phyloP scores from a whole-genome alignment of 1,140 invertebrate genomes.

The Drosophila orosa region DNA sequence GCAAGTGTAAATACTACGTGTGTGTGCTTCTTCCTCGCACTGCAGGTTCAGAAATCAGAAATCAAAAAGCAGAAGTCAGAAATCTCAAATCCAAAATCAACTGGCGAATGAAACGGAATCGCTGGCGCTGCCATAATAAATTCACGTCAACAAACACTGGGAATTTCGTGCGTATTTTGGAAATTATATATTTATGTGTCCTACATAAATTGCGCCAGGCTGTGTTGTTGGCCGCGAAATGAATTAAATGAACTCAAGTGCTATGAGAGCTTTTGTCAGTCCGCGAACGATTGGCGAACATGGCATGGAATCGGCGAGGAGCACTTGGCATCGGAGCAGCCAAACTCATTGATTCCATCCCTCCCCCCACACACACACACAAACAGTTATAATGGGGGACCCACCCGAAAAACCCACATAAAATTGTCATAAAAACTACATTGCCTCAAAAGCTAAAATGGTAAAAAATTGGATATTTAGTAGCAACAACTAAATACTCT shows the following conservation, averaged over 20 bases:
- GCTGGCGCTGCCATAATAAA: slow-evolving; percentile 29
- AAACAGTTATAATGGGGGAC: neutral
- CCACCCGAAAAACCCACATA: neutral
- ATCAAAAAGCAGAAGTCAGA: neutral
- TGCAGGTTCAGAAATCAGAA: slow-evolving; percentile 22
- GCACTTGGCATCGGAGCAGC: slow-evolving; percentile 3
- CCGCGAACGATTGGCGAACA: slow-evolving; percentile 4
- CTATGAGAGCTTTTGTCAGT: slow-evolving; percentile 2
- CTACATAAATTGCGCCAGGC: slow-evolving; percentile 42
- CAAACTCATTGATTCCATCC: neutral
- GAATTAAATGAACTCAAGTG: slow-evolving; percentile 31
- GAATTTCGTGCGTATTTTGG: slow-evolving; percentile 58
- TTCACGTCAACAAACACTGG: slow-evolving; percentile 44
- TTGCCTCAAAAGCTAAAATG: neutral
- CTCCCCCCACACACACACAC: neutral
- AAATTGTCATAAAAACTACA: neutral
- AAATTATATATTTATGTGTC: slow-evolving; percentile 57
- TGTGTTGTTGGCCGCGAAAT: slow-evolving; percentile 13
- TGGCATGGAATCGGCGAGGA: neutral
- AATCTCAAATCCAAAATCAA: slow-evolving; percentile 11
- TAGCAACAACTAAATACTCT: neutral
- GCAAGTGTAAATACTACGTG: slow-evolving; percentile 41
- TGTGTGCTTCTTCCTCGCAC: slow-evolving; percentile 20
- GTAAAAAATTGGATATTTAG: neutral
- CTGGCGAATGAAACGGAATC: slow-evolving; percentile 5